These are phyloP conservation scores for Podocnemis expansa DNA, from an alignment of 2,113 vertebrate genomes.

Conservation along the genomic window DNA sequence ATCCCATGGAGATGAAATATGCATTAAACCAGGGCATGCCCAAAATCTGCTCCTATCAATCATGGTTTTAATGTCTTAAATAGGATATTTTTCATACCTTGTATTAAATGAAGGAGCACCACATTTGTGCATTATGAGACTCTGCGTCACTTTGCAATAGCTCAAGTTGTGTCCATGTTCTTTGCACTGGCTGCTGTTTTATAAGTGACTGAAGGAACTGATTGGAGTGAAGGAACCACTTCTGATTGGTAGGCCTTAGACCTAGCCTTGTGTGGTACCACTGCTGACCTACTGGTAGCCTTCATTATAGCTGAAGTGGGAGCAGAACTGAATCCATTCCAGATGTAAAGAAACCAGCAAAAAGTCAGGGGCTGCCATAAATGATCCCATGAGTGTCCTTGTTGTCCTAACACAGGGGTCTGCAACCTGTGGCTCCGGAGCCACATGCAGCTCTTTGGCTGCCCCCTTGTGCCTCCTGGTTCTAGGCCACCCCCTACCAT, in stretches of 20 bases:
- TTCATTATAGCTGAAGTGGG: not conserved
- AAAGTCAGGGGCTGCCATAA: not conserved
- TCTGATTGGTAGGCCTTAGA: not conserved
- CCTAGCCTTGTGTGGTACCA: not conserved
- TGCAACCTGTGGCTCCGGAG: no score
- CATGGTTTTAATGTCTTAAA: not conserved
- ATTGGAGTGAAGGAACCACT: not conserved
- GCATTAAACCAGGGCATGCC: not conserved
- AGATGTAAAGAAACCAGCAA: conserved; percentile 9
- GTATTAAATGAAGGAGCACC: not conserved
- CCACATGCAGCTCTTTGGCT: no score
- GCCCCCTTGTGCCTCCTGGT: no score
- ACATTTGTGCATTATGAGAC: not conserved
- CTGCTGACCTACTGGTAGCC: not conserved
- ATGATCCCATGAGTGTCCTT: not conserved
- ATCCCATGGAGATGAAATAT: not conserved
- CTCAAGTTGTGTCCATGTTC: not conserved
- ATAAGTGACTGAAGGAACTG: not conserved
- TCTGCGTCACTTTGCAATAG: not conserved
- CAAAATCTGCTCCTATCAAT: not conserved
- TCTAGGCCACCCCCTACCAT: no score
- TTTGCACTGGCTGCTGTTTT: not conserved
- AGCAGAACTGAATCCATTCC: not conserved
- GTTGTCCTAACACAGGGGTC: not conserved
- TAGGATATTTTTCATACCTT: not conserved